Evolutionary conservation across 2,113 vertebrate genomes (phyloP), one percentile per base, ranked within the genome.

Genomic region (Clarias magur): DNA sequence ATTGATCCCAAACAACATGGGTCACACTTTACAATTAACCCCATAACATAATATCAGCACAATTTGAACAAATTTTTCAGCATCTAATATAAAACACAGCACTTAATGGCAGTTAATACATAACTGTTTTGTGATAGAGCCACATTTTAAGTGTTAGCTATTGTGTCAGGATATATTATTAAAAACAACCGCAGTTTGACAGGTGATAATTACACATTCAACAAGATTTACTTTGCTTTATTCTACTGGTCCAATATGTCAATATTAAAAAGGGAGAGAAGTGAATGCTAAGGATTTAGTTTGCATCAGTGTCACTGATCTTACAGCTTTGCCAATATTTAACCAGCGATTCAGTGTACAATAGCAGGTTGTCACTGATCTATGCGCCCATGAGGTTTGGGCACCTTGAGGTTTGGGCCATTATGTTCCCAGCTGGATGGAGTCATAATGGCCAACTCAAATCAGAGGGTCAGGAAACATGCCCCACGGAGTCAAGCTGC

Each of bases 11-110:
- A 48, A 76, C 17, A 60, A 73, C 8, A 62, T 4, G 23, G 34
- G 81, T 70, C 27, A 83, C 72, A 38, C 72, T 86, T 83, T 17
- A 75, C 75, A 86, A 86, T 88, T 86, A 88, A 83, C 23, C 48
- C 27, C 73, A 60, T 88, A 15, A 79, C 83, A 82, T 17, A 27
- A 42, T 21, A 68, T 53, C n/a, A 16, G 83, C 6, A 75, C 27
- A 67, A 53, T 67, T 53, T 67, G 19, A 76, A 76, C 73, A 76
- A 48, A 53, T 75, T 38, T 53, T 76, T 53, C 23, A 53, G 42
- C 42, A 80, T n/a, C 42, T 65, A 67, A 21, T 67, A 67, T 83
- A 9, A 82, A 70, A 70, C n/a, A 21, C 48, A 30, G 54, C n/a
- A 56, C 53, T 1, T 1, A 19, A 56, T 54, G 53, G 4, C n/a